phyloP scores from a whole-genome alignment of 1,140 invertebrate genomes.

The Apis dorsata region DNA sequence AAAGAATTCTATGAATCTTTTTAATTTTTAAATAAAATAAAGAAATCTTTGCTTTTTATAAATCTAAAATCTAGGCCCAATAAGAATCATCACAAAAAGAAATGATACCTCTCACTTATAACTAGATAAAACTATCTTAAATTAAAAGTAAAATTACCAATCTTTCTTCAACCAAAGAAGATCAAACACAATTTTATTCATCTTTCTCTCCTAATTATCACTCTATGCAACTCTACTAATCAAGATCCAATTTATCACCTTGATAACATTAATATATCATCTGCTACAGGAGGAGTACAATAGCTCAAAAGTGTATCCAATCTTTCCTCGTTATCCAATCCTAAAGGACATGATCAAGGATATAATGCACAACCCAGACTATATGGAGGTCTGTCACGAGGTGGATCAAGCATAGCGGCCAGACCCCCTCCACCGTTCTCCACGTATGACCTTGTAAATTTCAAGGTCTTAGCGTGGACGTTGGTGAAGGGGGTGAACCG shows the following conservation, averaged over 20 bases:
- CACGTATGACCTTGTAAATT: conserved; percentile 75
- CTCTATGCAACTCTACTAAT: neutral
- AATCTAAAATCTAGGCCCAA: too few species aligned
- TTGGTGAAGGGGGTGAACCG: conserved; percentile 72
- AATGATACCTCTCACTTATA: too few species aligned
- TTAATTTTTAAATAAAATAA: too few species aligned
- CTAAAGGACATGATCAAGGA: conserved; percentile 97
- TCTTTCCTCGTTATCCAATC: conserved; percentile 95
- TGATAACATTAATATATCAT: conserved; percentile 30
- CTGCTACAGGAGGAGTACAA: conserved; percentile 90
- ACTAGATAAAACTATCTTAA: too few species aligned
- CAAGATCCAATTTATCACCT: neutral
- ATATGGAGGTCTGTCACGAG: conserved; percentile 97
- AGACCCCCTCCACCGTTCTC: conserved; percentile 77
- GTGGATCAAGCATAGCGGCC: conserved; percentile 82
- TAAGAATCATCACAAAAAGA: too few species aligned
- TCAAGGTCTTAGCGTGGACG: conserved; percentile 22
- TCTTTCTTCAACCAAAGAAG: too few species aligned
- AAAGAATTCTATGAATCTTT: too few species aligned
- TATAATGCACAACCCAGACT: conserved; percentile 95
- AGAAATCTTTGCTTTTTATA: too few species aligned
- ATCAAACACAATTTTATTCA: neutral
- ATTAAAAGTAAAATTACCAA: too few species aligned
- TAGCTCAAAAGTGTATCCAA: conserved; percentile 93
- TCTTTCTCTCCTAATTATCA: neutral